Conservation (phyloP, 2,888 invertebrate genomes). For the Drosophila algonquin region DNA sequence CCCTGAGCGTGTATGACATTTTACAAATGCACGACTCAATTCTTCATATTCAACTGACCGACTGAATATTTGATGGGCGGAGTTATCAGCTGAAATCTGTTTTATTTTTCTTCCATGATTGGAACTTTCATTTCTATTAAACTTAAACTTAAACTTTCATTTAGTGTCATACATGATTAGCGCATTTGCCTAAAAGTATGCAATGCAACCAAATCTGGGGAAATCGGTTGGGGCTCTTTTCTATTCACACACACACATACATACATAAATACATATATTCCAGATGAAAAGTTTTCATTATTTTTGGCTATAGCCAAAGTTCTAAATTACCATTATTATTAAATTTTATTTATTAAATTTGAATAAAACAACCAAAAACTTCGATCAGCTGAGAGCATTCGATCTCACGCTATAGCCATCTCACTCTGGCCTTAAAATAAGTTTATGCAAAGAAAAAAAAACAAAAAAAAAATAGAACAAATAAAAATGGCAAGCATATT, state of each 20-base stretch:
- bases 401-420: slow-evolving; percentile 2
- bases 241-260: no score
- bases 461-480: slow-evolving; percentile 29
- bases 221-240: not conserved
- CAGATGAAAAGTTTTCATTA: no score
- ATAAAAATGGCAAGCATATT: slow-evolving; percentile 42
- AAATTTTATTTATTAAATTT: no score
- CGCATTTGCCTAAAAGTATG: not conserved
- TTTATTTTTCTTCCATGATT: no score
- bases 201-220: not conserved
- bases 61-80: not conserved
- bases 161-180: no score
- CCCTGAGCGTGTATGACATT: not conserved
- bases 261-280: no score
- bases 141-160: no score
- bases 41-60: not conserved
- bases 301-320: no score
- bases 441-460: slow-evolving; percentile 58
- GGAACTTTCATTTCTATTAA: no score
- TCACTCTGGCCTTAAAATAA: slow-evolving; percentile 22
- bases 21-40: not conserved
- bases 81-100: not conserved
- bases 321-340: no score
- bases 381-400: no score
- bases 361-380: slow-evolving; percentile 2